Evolutionary conservation across 2,113 vertebrate genomes (phyloP).

Genomic region (Bambusicola thoracicus): DNA sequence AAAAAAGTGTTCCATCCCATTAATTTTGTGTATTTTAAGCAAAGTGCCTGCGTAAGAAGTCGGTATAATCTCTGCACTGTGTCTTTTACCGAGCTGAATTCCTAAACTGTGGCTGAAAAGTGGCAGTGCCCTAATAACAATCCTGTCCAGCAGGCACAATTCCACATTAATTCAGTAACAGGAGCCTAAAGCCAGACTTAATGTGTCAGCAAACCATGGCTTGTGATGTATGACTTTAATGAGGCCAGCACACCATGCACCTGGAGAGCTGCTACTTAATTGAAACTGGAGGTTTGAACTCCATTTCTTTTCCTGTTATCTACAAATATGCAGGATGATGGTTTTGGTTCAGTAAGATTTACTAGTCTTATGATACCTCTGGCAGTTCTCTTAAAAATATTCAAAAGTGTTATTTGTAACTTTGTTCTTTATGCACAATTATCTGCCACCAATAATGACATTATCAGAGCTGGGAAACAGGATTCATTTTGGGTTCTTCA

Average conservation of each 20-base stretch:
- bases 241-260: not conserved
- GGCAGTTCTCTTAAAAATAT: not conserved
- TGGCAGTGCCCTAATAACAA: not conserved
- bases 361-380: not conserved
- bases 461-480: not conserved
- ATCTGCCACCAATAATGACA: not conserved
- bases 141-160: not conserved
- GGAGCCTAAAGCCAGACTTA: not conserved
- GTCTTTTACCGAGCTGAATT: not conserved
- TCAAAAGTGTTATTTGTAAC: not conserved
- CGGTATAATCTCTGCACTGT: not conserved
- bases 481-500: not conserved
- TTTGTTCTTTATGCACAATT: not conserved
- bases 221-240: not conserved
- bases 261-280: not conserved
- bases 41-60: not conserved
- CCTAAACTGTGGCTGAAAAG: not conserved
- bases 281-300: not conserved
- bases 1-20: not conserved
- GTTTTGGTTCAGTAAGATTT: not conserved
- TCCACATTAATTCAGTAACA: not conserved
- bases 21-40: constrained; percentile 24
- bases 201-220: not conserved
- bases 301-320: not conserved
- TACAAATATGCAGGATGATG: not conserved